Evolutionary conservation across 2,888 invertebrate genomes (phyloP).

Genomic region (Hyalella azteca): DNA sequence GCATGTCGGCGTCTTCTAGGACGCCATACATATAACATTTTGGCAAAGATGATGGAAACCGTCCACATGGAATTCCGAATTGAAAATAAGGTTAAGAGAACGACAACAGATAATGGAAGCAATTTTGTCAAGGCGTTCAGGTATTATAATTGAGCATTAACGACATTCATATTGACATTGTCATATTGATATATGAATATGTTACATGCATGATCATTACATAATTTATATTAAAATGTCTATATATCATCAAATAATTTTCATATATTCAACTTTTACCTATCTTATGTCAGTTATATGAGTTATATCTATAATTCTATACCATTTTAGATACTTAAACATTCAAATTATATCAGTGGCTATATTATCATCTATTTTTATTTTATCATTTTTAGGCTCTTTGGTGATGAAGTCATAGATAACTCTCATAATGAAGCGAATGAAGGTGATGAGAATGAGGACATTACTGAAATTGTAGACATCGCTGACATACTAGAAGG

Average conservation of each 20-base stretch:
- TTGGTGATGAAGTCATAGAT: no score
- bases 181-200: neutral
- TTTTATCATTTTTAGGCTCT: no score
- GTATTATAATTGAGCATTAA: conserved; percentile 14
- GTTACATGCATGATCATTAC: neutral
- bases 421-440: no score
- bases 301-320: conserved; percentile 16
- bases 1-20: neutral
- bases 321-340: conserved; percentile 21
- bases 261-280: neutral
- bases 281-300: conserved; percentile 8
- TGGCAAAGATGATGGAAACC: conserved; percentile 8
- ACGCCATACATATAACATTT: neutral
- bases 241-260: neutral
- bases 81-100: conserved; percentile 11
- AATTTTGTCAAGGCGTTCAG: conserved; percentile 35
- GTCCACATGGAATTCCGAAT: conserved; percentile 10
- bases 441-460: no score
- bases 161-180: neutral
- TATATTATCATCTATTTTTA: no score
- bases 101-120: conserved; percentile 35
- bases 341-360: no score
- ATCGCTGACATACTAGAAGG: no score
- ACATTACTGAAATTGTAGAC: no score
- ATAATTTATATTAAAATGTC: neutral